Evolutionary conservation across 1,140 invertebrate genomes (phyloP), one percentile per base, ranked within the genome.

Genomic region (Tetramorium alpestre): DNA sequence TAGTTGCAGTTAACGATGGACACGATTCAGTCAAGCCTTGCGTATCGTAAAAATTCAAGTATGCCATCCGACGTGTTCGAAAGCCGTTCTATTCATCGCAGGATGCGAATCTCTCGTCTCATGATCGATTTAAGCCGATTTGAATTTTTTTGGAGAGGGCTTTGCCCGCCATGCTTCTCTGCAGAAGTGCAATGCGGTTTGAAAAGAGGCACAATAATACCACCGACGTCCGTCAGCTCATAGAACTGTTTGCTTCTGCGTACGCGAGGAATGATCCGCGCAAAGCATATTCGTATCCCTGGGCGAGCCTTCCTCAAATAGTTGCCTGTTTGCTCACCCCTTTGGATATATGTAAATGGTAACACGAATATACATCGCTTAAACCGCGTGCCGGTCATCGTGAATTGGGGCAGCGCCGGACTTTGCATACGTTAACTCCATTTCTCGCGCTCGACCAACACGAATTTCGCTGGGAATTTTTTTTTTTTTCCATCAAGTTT

Each of bases 261-360:
- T 82, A 64, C 72, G 65, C 38, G 56, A 38, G 72, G 56, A 65
- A 75, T 90, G 87, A 85, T 76, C 58, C 77, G 82, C 62, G 84
- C 84, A 91, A 91, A 91, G 87, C 84, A 91, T 88, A 91, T 89
- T 88, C 88, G 82, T 91, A 89, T 89, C 84, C 70, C 85, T 73
- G 65, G 80, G 86, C 88, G 86, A 89, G 65, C 62, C 81, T 73
- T 91, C 67, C 80, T 91, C 90, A 91, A 91, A 91, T 91, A 91
- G 81, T 89, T 91, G 88, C 72, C 75, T 91, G 86, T 91, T 91
- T 91, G 88, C 86, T 85, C 62, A 70, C 86, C 84, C 67, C 82
- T 91, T 65, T 84, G 67, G 89, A 89, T 84, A 58, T 87, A 90
- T 73, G 89, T 87, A 91, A 90, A 89, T 85, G 82, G 87, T 77